These are phyloP conservation scores for Cetoscarus ocellatus DNA, from an alignment of 2,797 vertebrate species.

Conservation along the genomic window DNA sequence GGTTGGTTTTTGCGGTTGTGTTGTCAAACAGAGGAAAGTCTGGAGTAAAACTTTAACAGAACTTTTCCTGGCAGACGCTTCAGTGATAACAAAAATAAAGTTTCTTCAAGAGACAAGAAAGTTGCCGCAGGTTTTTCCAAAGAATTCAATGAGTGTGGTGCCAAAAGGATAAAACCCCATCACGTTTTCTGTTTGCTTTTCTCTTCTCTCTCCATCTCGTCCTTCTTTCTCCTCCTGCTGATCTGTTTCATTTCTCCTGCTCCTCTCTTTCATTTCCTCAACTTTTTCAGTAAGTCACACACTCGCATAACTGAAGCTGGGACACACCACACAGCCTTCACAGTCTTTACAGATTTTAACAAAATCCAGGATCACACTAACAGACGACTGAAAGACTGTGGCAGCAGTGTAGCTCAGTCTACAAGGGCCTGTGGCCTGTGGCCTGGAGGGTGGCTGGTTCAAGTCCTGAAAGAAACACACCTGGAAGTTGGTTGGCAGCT, in stretches of 20 bases:
- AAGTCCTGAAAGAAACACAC: too few species aligned
- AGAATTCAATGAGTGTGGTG: constrained; percentile 3
- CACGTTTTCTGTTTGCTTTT: background rate
- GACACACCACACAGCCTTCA: too few species aligned
- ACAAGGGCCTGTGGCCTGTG: too few species aligned
- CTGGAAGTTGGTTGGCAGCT: too few species aligned
- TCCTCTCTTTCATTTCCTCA: background rate
- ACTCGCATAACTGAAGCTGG: too few species aligned
- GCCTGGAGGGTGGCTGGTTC: too few species aligned
- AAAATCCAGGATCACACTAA: too few species aligned
- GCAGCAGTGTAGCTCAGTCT: too few species aligned
- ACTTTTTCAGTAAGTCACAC: background rate
- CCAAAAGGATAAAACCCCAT: background rate
- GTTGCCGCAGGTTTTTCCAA: constrained; percentile 39
- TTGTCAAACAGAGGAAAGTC: constrained; percentile 1
- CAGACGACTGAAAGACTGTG: too few species aligned
- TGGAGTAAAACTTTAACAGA: constrained; percentile 2
- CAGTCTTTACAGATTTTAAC: too few species aligned
- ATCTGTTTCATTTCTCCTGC: too few species aligned
- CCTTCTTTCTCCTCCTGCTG: background rate
- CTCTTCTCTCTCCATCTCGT: background rate
- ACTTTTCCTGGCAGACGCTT: constrained; percentile 34
- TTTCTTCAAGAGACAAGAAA: constrained; percentile 4
- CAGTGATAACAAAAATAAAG: constrained; percentile 22
- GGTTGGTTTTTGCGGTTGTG: constrained; percentile 33